These are phyloP conservation scores for Cossypha polioptera DNA, from an alignment of 2,797 vertebrate genomes.

Conservation along the genomic window DNA sequence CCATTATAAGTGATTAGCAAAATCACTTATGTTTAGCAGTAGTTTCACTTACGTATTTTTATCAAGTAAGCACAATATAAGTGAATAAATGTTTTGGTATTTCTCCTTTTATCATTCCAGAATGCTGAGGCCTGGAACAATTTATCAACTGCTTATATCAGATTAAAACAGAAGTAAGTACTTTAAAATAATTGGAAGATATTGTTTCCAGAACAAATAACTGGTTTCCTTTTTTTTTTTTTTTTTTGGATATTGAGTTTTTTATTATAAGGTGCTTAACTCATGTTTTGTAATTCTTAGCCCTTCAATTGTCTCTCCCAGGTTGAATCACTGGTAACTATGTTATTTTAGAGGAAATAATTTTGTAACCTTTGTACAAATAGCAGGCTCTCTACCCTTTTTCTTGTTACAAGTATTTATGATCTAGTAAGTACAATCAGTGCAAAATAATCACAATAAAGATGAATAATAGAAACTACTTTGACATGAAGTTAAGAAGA, in stretches of 20 bases:
- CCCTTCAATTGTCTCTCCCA: background rate
- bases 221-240: background rate
- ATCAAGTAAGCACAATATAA: background rate
- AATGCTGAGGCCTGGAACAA: conserved; percentile 99
- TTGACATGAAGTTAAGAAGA: background rate
- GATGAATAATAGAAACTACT: background rate
- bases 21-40: background rate
- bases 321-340: background rate
- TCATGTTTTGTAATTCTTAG: background rate
- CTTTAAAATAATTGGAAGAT: background rate
- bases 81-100: background rate
- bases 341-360: background rate
- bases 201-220: conserved; percentile 34
- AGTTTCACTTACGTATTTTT: background rate
- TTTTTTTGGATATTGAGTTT: background rate
- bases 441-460: background rate
- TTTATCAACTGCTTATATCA: conserved; percentile 94
- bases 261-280: background rate
- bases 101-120: conserved; percentile 74
- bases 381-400: background rate
- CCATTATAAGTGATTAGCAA: background rate
- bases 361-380: background rate
- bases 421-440: background rate
- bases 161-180: conserved; percentile 92
- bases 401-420: background rate